These are phyloP conservation scores for Poecilia wingei DNA, from an alignment of 2,797 vertebrate species.

Conservation along the genomic window DNA sequence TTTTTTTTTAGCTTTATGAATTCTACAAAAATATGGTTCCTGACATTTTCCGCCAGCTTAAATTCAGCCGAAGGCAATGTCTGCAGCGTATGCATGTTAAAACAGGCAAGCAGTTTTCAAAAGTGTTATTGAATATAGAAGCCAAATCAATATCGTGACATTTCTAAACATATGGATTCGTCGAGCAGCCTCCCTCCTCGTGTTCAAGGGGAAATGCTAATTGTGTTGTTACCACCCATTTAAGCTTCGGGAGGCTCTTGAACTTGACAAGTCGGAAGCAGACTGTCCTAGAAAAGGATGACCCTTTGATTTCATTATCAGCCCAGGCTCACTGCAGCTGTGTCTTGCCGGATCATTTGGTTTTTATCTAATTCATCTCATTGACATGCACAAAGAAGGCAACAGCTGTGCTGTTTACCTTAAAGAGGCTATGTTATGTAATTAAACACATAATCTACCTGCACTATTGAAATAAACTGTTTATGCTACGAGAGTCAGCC, in stretches of 20 bases:
- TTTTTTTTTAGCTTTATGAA: neutral
- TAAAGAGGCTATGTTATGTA: constrained; percentile 33
- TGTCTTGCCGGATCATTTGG: constrained; percentile 3
- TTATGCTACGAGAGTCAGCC: constrained; percentile 20
- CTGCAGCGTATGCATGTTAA: neutral
- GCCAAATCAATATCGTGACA: constrained; percentile 19
- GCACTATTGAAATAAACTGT: constrained; percentile 43
- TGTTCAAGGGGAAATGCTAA: constrained; percentile 18
- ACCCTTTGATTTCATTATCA: constrained; percentile 52
- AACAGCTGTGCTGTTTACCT: constrained; percentile 54
- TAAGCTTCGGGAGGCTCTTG: constrained; percentile 1
- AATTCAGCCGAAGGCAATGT: neutral
- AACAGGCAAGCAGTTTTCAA: constrained; percentile 6
- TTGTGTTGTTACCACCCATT: constrained; percentile 11
- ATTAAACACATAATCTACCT: constrained; percentile 25
- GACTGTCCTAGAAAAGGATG: constrained; percentile 25
- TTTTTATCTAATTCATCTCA: constrained; percentile 38
- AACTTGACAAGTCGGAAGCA: constrained; percentile 13
- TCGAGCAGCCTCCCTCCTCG: neutral
- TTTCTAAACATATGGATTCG: constrained; percentile 24
- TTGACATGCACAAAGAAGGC: constrained; percentile 14
- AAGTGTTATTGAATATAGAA: constrained; percentile 3
- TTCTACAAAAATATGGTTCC: neutral
- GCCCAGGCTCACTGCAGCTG: constrained; percentile 21
- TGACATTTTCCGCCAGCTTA: neutral